Conservation (phyloP, 2,888 invertebrate species). For the Palloptera scutellata region DNA sequence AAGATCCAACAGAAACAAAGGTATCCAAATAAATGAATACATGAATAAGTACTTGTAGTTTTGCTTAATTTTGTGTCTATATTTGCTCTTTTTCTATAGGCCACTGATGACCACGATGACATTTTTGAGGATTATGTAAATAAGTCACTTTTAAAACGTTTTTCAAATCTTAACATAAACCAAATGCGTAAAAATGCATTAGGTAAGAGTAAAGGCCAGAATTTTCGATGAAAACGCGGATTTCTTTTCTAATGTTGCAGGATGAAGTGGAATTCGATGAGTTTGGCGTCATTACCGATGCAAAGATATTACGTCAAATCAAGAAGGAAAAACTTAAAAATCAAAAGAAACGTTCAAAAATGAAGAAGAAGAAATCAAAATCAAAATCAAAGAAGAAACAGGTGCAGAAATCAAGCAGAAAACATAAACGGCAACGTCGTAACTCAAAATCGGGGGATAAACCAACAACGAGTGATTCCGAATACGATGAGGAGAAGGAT, state of each 20-base stretch:
- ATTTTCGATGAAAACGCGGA: slow-evolving; percentile 64
- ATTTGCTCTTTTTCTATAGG: slow-evolving; percentile 40
- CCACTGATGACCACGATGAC: slow-evolving; percentile 42
- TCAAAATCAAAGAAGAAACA: slow-evolving; percentile 15
- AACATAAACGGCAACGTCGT: slow-evolving; percentile 36
- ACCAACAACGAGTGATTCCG: slow-evolving; percentile 11
- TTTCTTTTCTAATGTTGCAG: slow-evolving; percentile 63
- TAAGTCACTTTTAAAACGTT: slow-evolving; percentile 61
- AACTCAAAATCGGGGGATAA: background rate
- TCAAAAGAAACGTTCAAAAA: slow-evolving; percentile 42
- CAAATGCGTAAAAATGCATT: slow-evolving; percentile 66
- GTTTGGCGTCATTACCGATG: slow-evolving; percentile 54
- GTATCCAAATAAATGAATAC: slow-evolving; percentile 37
- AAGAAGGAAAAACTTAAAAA: slow-evolving; percentile 44
- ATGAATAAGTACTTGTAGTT: slow-evolving; percentile 2
- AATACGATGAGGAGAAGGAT: slow-evolving; percentile 6
- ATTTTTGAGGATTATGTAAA: slow-evolving; percentile 52
- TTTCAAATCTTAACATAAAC: slow-evolving; percentile 65
- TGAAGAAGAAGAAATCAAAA: slow-evolving; percentile 6
- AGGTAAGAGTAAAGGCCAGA: slow-evolving; percentile 65
- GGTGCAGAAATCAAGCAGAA: slow-evolving; percentile 38
- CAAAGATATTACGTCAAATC: slow-evolving; percentile 41
- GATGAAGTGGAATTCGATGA: slow-evolving; percentile 54
- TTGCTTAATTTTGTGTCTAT: slow-evolving; percentile 15
- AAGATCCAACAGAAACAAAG: slow-evolving; percentile 43